phyloP scores from a whole-genome alignment of 2,888 invertebrate species.

The Dicyrtomina minuta region DNA sequence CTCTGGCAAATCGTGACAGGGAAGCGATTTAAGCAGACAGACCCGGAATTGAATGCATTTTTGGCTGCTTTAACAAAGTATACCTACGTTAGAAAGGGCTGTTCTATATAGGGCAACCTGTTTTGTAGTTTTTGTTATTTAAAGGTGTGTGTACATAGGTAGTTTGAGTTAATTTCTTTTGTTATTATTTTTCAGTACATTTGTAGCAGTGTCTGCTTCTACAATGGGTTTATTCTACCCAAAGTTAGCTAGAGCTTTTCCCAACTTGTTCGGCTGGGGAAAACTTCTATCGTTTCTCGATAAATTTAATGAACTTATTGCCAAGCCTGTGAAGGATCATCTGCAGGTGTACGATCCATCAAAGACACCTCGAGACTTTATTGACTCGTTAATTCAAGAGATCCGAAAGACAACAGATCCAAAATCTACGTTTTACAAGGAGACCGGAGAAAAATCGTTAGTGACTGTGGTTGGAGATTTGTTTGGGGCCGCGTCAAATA shows the following conservation, averaged over 20 bases:
- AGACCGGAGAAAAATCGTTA: conserved; percentile 9
- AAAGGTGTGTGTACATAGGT: not conserved
- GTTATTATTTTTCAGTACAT: not conserved
- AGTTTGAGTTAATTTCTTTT: not conserved
- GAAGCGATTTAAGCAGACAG: conserved; percentile 8
- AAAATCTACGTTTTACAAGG: conserved; percentile 22
- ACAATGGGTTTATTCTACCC: conserved; percentile 3
- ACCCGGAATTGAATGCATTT: not conserved
- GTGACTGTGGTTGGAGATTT: conserved; percentile 1
- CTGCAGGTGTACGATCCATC: not conserved
- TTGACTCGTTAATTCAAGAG: conserved; percentile 15
- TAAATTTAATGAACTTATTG: not conserved
- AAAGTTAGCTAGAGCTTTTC: not conserved
- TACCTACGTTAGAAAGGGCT: too few species aligned
- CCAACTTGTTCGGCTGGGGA: conserved; percentile 8
- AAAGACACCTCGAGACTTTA: conserved; percentile 27
- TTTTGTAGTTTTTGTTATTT: not conserved
- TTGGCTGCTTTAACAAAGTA: conserved; percentile 4
- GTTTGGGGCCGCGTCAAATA: conserved; percentile 24
- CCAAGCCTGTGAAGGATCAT: conserved; percentile 12
- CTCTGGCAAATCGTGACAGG: conserved; percentile 21
- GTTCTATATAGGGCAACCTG: too few species aligned
- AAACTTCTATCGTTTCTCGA: not conserved
- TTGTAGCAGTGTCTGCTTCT: too few species aligned
- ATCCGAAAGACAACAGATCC: not conserved